phyloP scores from a whole-genome alignment of 2,888 invertebrate species.

The Amblyteles armatorius region DNA sequence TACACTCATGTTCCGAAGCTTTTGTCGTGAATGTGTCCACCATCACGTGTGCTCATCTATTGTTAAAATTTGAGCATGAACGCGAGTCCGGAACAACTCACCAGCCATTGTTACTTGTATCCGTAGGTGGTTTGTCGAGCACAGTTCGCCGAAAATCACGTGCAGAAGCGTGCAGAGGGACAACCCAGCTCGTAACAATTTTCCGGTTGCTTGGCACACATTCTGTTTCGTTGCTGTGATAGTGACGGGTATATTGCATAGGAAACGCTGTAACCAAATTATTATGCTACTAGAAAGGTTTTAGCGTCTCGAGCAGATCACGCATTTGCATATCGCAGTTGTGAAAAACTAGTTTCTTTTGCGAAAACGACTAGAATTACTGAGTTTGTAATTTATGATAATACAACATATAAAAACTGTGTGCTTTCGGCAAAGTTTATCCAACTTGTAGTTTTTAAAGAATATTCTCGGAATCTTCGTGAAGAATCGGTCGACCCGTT shows the following conservation, averaged over 20 bases:
- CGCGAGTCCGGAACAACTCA: slow-evolving; percentile 26
- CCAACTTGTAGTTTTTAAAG: neutral
- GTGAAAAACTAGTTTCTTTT: neutral
- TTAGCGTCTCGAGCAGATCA: neutral
- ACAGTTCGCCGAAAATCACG: slow-evolving; percentile 36
- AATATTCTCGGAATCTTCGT: no score
- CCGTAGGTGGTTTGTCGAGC: slow-evolving; percentile 40
- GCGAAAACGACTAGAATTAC: neutral
- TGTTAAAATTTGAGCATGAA: slow-evolving; percentile 45
- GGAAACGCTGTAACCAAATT: slow-evolving; percentile 25
- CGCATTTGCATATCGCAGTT: neutral
- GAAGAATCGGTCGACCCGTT: neutral
- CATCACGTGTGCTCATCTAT: slow-evolving; percentile 6
- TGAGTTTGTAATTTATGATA: neutral
- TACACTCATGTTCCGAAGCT: neutral
- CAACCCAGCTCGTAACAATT: slow-evolving; percentile 34
- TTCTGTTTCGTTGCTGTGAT: slow-evolving; percentile 7
- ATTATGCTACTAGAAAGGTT: neutral
- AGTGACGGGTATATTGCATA: neutral
- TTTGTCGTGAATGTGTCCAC: neutral
- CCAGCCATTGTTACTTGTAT: slow-evolving; percentile 11
- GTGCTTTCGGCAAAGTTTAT: neutral
- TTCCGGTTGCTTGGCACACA: slow-evolving; percentile 34
- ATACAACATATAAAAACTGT: neutral
- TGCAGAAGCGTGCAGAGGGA: slow-evolving; percentile 10